Conservation (phyloP, 1,140 invertebrate species). For the Choristoneura fumiferana region DNA sequence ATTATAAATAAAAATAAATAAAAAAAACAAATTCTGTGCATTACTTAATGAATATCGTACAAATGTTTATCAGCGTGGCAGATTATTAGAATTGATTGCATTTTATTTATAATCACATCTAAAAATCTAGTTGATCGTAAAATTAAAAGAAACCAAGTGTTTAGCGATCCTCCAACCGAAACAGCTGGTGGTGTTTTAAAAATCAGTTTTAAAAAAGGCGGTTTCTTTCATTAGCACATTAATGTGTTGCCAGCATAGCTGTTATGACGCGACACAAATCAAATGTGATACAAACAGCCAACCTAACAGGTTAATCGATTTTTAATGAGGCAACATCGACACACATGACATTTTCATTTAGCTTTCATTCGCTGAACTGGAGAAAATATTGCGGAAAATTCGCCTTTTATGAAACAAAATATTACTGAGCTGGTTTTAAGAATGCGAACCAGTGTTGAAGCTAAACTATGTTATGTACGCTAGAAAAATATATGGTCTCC, state of each 20-base stretch:
- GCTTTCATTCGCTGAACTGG: constrained; percentile 4
- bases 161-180: neutral
- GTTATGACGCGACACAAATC: constrained; percentile 10
- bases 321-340: constrained; percentile 4
- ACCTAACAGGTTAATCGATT: constrained; percentile 11
- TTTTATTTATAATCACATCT: too few species aligned
- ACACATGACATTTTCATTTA: constrained; percentile 6
- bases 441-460: too few species aligned
- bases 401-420: constrained; percentile 1
- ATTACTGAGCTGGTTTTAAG: neutral
- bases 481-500: too few species aligned
- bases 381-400: constrained; percentile 10
- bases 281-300: neutral
- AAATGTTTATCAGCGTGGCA: too few species aligned
- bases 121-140: neutral
- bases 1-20: too few species aligned
- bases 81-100: too few species aligned
- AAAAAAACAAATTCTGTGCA: too few species aligned
- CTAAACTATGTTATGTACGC: too few species aligned
- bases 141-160: neutral
- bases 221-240: neutral
- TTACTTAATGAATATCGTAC: too few species aligned
- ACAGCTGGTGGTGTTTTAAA: neutral
- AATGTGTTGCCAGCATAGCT: constrained; percentile 5
- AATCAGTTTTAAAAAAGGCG: neutral